Percentiles rank a stretch among this genome's conserved stretches.
These are phyloP conservation scores for Xenopus borealis DNA, from an alignment of 2,113 vertebrate genomes.

Conservation along the genomic window DNA sequence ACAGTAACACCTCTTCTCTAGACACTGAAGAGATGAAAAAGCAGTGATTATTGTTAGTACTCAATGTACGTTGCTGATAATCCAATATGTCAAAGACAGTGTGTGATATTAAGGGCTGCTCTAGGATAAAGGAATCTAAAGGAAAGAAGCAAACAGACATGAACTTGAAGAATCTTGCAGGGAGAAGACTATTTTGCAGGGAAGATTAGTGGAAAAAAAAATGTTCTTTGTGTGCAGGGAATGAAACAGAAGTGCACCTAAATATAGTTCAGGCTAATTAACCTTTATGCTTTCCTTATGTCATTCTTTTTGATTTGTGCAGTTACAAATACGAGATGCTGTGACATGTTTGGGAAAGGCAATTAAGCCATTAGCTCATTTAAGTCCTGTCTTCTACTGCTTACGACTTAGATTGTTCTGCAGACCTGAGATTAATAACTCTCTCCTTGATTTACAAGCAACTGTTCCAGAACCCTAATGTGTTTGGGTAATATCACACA, in stretches of 20 bases:
- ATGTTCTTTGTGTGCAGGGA: not conserved
- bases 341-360: too few relatives aligned
- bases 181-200: not conserved
- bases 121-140: conserved; percentile 14
- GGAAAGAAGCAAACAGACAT: conserved; percentile 1
- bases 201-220: not conserved
- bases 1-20: conserved; percentile 25
- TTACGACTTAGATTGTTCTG: too few relatives aligned
- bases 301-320: not conserved
- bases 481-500: too few relatives aligned
- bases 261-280: not conserved
- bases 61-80: conserved; percentile 29
- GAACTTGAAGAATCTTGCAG: not conserved
- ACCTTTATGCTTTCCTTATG: not conserved
- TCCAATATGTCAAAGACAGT: conserved; percentile 41
- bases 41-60: conserved; percentile 34
- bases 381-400: too few relatives aligned
- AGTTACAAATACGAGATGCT: not conserved
- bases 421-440: too few relatives aligned
- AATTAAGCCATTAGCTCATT: too few relatives aligned
- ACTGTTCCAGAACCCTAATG: too few relatives aligned
- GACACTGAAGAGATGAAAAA: conserved; percentile 34
- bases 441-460: too few relatives aligned
- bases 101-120: conserved; percentile 39
- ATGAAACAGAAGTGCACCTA: not conserved